Conservation (phyloP, 2,113 vertebrate species). For the Ageneiosus marmoratus region DNA sequence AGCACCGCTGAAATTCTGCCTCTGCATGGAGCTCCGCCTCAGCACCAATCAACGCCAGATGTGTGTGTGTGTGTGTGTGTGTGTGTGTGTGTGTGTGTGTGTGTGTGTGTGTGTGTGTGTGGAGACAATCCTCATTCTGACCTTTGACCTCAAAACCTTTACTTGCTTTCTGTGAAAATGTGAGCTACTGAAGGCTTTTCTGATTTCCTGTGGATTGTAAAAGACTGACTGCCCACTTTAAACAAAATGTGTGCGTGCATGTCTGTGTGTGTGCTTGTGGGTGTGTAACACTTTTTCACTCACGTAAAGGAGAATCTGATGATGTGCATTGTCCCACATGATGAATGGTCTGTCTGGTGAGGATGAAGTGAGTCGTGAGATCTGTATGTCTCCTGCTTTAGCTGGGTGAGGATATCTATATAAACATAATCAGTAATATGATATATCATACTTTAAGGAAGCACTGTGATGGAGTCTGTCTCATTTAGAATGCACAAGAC, state of each 20-base stretch:
- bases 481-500: background rate
- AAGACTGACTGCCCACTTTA: constrained; percentile 7
- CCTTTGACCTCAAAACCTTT: constrained; percentile 65
- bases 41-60: constrained; percentile 74
- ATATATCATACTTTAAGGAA: background rate
- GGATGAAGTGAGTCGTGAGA: background rate
- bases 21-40: constrained; percentile 63
- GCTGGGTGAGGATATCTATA: background rate
- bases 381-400: background rate
- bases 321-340: background rate
- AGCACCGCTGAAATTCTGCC: constrained; percentile 64
- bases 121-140: constrained; percentile 67
- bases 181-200: constrained; percentile 64
- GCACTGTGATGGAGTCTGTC: background rate
- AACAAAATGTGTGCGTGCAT: constrained; percentile 1
- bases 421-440: background rate
- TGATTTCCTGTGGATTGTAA: constrained; percentile 65
- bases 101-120: constrained; percentile 64
- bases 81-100: constrained; percentile 71
- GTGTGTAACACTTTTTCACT: background rate
- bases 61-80: constrained; percentile 58
- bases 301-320: background rate
- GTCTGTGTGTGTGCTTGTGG: background rate
- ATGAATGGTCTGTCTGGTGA: background rate
- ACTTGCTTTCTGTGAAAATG: constrained; percentile 67